phyloP scores from a whole-genome alignment of 2,797 vertebrate genomes.

The Numenius phaeopus region DNA sequence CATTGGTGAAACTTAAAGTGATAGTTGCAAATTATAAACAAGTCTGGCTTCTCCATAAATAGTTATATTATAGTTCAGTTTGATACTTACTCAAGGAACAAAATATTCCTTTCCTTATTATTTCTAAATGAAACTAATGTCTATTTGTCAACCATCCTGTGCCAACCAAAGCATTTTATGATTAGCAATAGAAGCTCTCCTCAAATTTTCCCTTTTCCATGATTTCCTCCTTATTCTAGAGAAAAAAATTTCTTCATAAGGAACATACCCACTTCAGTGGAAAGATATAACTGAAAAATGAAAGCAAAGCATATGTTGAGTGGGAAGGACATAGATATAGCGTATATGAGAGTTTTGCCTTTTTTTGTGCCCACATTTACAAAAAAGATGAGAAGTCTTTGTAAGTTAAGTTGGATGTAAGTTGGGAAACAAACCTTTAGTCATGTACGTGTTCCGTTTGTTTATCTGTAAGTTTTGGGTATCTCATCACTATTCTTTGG shows the following conservation, averaged over 20 bases:
- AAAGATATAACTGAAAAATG: background rate
- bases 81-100: background rate
- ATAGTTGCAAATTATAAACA: background rate
- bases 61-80: background rate
- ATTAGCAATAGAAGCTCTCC: background rate
- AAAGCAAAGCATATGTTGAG: constrained; percentile 6
- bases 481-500: background rate
- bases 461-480: background rate
- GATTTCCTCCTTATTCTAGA: background rate
- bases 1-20: background rate
- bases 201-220: background rate
- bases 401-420: background rate
- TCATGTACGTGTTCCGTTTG: background rate
- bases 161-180: background rate
- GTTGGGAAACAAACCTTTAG: background rate
- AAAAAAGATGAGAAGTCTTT: background rate
- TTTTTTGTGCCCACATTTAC: background rate
- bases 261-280: background rate
- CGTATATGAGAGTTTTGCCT: background rate
- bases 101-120: background rate
- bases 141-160: background rate
- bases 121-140: background rate
- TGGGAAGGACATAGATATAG: background rate
- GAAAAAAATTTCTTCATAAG: background rate
- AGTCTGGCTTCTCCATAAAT: background rate